Percentiles rank a stretch among this genome's conserved stretches.
Evolutionary conservation across 2,113 vertebrate species (phyloP).

Genomic region (Melanerpes aurifrons): DNA sequence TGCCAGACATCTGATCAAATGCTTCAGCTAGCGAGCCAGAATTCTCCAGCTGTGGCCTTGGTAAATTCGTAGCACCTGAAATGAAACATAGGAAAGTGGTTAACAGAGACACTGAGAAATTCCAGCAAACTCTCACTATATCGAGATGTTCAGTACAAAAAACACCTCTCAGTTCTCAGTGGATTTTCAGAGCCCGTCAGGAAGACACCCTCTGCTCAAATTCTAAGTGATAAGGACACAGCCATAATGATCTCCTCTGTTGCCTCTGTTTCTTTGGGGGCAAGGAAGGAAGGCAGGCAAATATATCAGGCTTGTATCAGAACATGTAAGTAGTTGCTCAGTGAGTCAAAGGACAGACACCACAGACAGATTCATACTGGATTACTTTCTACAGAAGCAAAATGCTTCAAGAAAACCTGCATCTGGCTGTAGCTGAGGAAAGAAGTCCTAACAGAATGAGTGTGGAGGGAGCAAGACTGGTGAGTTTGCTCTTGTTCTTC

Average conservation of each 20-base stretch:
- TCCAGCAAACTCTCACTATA: background rate
- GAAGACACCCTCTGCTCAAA: slow-evolving; percentile 36
- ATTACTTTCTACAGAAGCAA: slow-evolving; percentile 9
- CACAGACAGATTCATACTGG: slow-evolving; percentile 8
- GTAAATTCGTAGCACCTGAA: slow-evolving; percentile 55
- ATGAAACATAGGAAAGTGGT: slow-evolving; percentile 60
- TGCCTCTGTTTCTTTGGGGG: background rate
- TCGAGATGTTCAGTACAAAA: background rate
- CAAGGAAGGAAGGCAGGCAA: background rate
- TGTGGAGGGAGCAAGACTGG: background rate
- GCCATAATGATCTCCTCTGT: background rate
- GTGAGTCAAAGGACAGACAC: slow-evolving; percentile 35
- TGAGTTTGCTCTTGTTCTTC: slow-evolving; percentile 57
- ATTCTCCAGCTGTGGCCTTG: slow-evolving; percentile 34
- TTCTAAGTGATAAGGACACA: slow-evolving; percentile 13
- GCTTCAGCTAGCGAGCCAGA: slow-evolving; percentile 51
- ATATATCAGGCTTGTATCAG: background rate
- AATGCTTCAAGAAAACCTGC: slow-evolving; percentile 30
- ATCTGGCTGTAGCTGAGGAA: slow-evolving; percentile 21
- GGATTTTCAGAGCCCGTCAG: slow-evolving; percentile 38
- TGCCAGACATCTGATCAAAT: slow-evolving; percentile 52
- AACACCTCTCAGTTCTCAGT: slow-evolving; percentile 5
- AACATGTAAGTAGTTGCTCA: background rate
- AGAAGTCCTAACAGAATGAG: slow-evolving; percentile 30
- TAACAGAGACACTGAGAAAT: background rate